These are phyloP conservation scores for Leptoteleia sp. DNA, from an alignment of 1,140 invertebrate species.

Conservation along the genomic window DNA sequence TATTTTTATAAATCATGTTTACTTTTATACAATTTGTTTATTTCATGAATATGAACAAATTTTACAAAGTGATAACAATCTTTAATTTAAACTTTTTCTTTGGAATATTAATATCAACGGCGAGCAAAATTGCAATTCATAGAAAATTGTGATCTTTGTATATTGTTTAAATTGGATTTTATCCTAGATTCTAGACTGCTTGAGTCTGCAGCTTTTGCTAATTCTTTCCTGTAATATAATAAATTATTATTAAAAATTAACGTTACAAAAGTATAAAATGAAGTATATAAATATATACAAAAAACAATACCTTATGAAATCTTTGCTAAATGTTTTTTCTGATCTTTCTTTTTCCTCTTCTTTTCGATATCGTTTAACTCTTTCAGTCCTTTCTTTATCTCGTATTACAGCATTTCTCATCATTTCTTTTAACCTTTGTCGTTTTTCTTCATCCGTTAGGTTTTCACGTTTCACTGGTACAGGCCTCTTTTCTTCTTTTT, in stretches of 20 bases:
- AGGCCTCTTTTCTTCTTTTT: constrained; percentile 71
- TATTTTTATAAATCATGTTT: no score
- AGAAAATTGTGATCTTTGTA: constrained; percentile 85
- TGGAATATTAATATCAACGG: constrained; percentile 6
- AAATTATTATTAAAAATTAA: no score
- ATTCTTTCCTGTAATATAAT: constrained; percentile 83
- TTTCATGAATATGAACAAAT: no score
- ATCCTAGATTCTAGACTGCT: constrained; percentile 88
- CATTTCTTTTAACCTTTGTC: constrained; percentile 89
- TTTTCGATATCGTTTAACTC: constrained; percentile 85
- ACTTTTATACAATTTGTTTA: no score
- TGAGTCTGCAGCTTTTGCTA: constrained; percentile 85
- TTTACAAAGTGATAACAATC: no score
- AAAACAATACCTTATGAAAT: constrained; percentile 84
- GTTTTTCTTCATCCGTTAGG: constrained; percentile 87
- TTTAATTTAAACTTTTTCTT: no score
- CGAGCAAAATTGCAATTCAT: constrained; percentile 88
- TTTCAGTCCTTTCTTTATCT: constrained; percentile 85
- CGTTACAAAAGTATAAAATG: neutral
- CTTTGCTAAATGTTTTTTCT: constrained; percentile 78
- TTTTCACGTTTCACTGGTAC: constrained; percentile 74
- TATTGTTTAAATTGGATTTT: constrained; percentile 90
- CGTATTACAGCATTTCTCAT: constrained; percentile 88
- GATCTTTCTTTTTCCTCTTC: constrained; percentile 84
- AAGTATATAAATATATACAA: no score